Percentiles rank a stretch among this genome's conserved stretches.
These are phyloP conservation scores for Limnephilus rhombicus DNA, from an alignment of 2,888 invertebrate genomes.

Conservation along the genomic window DNA sequence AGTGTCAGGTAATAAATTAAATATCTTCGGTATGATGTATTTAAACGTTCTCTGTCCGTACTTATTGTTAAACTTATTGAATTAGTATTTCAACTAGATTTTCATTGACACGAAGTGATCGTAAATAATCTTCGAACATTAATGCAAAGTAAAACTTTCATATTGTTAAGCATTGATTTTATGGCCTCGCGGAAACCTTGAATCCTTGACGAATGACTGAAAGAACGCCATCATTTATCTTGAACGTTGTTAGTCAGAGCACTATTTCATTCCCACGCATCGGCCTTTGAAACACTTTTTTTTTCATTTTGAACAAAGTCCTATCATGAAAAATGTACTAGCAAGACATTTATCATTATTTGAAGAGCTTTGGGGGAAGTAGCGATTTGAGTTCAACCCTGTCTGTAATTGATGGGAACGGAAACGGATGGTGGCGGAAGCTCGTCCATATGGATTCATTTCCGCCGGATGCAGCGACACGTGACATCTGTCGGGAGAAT, in stretches of 20 bases:
- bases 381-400: conserved; percentile 1
- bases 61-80: no score
- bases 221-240: not conserved
- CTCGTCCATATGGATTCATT: conserved; percentile 53
- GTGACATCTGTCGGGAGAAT: conserved; percentile 53
- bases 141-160: not conserved
- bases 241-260: not conserved
- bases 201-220: not conserved
- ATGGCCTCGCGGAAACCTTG: not conserved
- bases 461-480: conserved; percentile 37
- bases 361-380: not conserved
- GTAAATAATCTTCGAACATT: not conserved
- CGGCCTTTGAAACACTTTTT: not conserved
- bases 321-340: not conserved
- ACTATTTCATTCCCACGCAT: not conserved
- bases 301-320: not conserved
- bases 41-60: no score
- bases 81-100: not conserved
- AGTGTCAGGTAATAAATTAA: no score
- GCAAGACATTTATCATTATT: not conserved
- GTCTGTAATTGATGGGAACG: conserved; percentile 17
- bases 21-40: no score
- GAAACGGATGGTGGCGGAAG: conserved; percentile 39
- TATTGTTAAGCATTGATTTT: not conserved
- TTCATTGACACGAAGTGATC: not conserved